Percentiles rank a stretch among this genome's conserved stretches.
Conservation (phyloP, 2,113 vertebrate species). For the Larimichthys polyactis region DNA sequence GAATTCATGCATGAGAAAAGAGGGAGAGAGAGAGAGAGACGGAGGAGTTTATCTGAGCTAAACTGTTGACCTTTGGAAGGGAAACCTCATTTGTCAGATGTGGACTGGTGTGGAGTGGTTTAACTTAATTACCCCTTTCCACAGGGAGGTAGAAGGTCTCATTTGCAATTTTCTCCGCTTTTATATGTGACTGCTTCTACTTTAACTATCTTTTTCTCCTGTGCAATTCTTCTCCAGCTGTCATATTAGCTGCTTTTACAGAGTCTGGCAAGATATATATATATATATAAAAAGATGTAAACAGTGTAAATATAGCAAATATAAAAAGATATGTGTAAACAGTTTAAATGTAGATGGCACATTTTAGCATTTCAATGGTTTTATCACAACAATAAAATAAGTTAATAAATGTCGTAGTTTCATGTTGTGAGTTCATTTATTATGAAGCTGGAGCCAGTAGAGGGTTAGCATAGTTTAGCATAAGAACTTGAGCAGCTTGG, state of each 20-base stretch:
- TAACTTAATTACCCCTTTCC: slow-evolving; percentile 67
- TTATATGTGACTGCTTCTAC: slow-evolving; percentile 18
- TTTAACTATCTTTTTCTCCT: slow-evolving; percentile 3
- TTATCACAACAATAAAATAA: neutral
- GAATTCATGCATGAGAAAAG: slow-evolving; percentile 10
- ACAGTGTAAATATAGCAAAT: too few species aligned
- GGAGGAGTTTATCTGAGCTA: slow-evolving; percentile 43
- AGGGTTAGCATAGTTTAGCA: neutral
- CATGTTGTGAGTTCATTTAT: neutral
- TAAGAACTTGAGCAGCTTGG: neutral
- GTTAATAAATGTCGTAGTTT: neutral
- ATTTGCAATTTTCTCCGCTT: slow-evolving; percentile 62
- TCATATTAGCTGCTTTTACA: neutral
- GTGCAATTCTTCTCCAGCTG: slow-evolving; percentile 8
- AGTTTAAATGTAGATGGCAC: neutral
- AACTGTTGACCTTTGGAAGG: slow-evolving; percentile 60
- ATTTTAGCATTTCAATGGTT: neutral
- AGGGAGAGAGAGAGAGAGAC: neutral
- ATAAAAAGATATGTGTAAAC: too few species aligned
- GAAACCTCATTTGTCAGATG: slow-evolving; percentile 66
- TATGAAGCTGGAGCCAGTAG: neutral
- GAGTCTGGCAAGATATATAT: too few species aligned
- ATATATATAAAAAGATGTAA: too few species aligned
- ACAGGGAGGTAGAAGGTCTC: slow-evolving; percentile 54
- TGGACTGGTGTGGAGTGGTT: slow-evolving; percentile 53